Evolutionary conservation across 2,888 invertebrate species (phyloP).

Genomic region (Drosophila niveifrons): DNA sequence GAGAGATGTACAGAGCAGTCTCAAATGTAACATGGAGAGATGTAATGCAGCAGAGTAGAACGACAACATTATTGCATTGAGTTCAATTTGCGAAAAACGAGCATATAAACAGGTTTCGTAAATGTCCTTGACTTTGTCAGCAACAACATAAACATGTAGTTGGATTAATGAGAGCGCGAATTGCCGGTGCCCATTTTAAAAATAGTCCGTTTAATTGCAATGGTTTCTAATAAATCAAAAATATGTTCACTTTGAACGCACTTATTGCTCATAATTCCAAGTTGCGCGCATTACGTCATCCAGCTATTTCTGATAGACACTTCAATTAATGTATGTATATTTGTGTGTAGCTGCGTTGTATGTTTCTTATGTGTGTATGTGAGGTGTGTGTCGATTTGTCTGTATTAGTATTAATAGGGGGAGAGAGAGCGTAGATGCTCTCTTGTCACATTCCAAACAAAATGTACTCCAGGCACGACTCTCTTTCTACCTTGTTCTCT

Average conservation of each 20-base stretch:
- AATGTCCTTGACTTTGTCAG: conserved; percentile 72
- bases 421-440: conserved; percentile 32
- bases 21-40: conserved; percentile 21
- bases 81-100: not conserved
- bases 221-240: conserved; percentile 8
- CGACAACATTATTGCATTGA: conserved; percentile 24
- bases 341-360: conserved; percentile 14
- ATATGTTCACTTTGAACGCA: conserved; percentile 13
- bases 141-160: conserved; percentile 7
- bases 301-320: conserved; percentile 82
- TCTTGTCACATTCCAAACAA: conserved; percentile 63
- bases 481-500: conserved; percentile 17
- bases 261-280: conserved; percentile 72
- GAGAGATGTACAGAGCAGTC: conserved; percentile 20
- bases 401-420: conserved; percentile 45
- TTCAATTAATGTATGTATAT: conserved; percentile 71
- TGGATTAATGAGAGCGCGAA: conserved; percentile 2
- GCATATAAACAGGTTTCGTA: conserved; percentile 39
- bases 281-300: conserved; percentile 78
- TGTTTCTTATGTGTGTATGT: conserved; percentile 17
- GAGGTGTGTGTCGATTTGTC: conserved; percentile 30
- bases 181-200: conserved; percentile 36
- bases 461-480: conserved; percentile 24
- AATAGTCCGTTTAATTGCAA: not conserved
- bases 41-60: conserved; percentile 29